Conservation (phyloP, 2,113 vertebrate species). For the Cygnus buccinator region DNA sequence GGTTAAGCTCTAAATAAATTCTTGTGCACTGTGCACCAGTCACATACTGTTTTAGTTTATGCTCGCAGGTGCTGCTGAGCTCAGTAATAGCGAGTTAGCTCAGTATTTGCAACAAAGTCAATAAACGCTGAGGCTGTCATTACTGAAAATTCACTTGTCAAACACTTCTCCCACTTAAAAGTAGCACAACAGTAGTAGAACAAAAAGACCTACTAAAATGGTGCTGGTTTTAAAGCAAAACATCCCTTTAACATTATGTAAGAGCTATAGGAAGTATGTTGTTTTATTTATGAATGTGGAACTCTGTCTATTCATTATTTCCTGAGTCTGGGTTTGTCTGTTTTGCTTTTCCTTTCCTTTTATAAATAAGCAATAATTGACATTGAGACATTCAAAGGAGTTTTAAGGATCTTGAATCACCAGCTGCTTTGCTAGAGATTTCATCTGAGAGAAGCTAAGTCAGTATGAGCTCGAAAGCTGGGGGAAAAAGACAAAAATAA, state of each 20-base stretch:
- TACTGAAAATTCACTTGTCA: slow-evolving; percentile 50
- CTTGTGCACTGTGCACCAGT: background rate
- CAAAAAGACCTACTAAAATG: slow-evolving; percentile 43
- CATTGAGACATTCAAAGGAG: slow-evolving; percentile 27
- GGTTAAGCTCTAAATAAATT: background rate
- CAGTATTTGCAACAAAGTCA: slow-evolving; percentile 20
- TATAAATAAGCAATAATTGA: slow-evolving; percentile 40
- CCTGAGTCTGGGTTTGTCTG: background rate
- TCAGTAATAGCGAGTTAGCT: background rate
- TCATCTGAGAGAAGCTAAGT: background rate
- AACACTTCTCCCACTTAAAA: slow-evolving; percentile 29
- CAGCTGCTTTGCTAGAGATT: slow-evolving; percentile 1
- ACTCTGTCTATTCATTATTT: slow-evolving; percentile 58
- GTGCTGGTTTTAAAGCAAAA: background rate
- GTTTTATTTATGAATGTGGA: slow-evolving; percentile 64
- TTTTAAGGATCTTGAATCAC: slow-evolving; percentile 42
- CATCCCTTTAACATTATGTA: slow-evolving; percentile 16
- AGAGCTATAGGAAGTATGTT: slow-evolving; percentile 53
- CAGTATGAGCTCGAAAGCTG: slow-evolving; percentile 20
- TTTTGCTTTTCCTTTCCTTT: slow-evolving; percentile 36
- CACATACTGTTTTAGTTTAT: background rate
- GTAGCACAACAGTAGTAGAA: background rate
- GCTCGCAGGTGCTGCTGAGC: background rate
- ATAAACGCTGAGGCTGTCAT: background rate
- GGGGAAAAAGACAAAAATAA: slow-evolving; percentile 28